Conservation (phyloP, 2,797 vertebrate species). For the Calcarius lapponicus region DNA sequence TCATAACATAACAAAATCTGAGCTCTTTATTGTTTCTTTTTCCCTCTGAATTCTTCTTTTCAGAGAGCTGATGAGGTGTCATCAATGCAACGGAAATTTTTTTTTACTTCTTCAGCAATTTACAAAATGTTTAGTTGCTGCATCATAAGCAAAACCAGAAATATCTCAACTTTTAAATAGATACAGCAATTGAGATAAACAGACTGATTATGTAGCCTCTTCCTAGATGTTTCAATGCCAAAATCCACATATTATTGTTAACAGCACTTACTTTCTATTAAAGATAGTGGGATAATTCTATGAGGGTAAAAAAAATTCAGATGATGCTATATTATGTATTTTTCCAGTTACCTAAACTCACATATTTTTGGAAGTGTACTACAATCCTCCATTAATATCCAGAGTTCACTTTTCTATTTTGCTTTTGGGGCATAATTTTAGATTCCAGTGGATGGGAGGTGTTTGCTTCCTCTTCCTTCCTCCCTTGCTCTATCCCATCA, state of each 20-base stretch:
- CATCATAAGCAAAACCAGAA: neutral
- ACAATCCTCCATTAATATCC: neutral
- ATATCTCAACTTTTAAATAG: neutral
- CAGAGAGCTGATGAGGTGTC: neutral
- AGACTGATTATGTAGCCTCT: neutral
- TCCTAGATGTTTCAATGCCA: neutral
- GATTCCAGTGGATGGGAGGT: neutral
- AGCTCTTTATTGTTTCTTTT: neutral
- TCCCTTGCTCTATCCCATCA: neutral
- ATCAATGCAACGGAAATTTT: neutral
- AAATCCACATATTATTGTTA: neutral
- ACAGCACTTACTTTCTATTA: neutral
- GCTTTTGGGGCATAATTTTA: neutral
- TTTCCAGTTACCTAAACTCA: neutral
- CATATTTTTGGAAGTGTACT: neutral
- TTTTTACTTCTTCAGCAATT: neutral
- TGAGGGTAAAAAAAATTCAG: neutral
- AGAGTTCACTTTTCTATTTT: neutral
- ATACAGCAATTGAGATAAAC: neutral
- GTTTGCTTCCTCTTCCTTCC: neutral
- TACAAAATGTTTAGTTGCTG: neutral
- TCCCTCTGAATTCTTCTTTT: neutral
- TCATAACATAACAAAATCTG: neutral
- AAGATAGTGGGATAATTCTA: neutral
- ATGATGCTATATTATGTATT: neutral